phyloP scores from a whole-genome alignment of 1,140 invertebrate species.

The Hypsibius dujardini region DNA sequence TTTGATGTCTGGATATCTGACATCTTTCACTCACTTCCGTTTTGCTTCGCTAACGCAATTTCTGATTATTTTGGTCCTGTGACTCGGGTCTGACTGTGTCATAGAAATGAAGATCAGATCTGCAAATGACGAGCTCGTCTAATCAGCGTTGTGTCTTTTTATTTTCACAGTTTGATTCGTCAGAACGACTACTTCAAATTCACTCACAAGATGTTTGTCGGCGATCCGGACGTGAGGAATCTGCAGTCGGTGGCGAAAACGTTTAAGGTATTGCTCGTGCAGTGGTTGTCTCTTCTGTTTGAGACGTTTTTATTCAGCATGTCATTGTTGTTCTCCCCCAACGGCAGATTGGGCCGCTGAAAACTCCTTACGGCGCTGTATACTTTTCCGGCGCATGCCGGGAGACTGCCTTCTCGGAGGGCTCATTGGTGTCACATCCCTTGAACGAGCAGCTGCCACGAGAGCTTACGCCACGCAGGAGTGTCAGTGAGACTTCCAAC shows the following conservation, averaged over 20 bases:
- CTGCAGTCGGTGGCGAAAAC: background rate
- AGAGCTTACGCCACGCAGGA: background rate
- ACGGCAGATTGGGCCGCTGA: constrained; percentile 4
- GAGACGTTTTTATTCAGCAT: background rate
- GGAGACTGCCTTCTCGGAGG: constrained; percentile 6
- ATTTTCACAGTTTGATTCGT: background rate
- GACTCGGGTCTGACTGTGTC: no score
- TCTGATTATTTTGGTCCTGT: no score
- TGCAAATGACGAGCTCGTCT: background rate
- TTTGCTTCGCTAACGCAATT: no score
- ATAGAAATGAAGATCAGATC: no score
- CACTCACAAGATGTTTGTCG: background rate
- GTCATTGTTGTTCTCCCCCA: background rate
- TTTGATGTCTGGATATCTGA: no score
- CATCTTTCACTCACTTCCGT: no score
- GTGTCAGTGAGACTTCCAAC: no score
- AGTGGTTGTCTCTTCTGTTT: background rate
- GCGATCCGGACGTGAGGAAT: background rate
- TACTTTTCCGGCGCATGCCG: background rate
- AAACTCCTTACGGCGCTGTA: background rate
- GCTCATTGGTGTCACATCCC: background rate
- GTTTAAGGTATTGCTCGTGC: constrained; percentile 7
- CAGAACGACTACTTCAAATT: constrained; percentile 17
- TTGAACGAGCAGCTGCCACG: background rate
- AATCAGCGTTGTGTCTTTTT: background rate